These are phyloP conservation scores for Oscheius myriophilus DNA, from an alignment of 2,888 invertebrate genomes.

Conservation along the genomic window DNA sequence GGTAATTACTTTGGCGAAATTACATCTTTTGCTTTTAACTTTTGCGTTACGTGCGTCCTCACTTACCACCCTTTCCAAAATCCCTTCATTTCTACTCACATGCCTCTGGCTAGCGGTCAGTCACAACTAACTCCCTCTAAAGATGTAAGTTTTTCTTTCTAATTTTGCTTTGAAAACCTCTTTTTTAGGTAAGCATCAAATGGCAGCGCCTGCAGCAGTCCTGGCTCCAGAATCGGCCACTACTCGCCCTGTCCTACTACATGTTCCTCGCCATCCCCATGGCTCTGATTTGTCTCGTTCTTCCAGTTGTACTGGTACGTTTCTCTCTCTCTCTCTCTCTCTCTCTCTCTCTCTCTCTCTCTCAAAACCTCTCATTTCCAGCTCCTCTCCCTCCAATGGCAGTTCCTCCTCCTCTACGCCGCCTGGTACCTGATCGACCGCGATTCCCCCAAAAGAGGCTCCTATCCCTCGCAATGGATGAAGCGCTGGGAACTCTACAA, in stretches of 20 bases:
- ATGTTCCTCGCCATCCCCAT: conserved; percentile 4
- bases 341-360: neutral
- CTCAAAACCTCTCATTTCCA: conserved; percentile 14
- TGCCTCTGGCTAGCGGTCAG: no score
- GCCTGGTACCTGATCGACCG: conserved; percentile 80
- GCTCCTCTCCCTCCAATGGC: conserved; percentile 69
- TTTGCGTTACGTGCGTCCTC: no score
- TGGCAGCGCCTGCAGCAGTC: no score
- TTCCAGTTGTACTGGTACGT: conserved; percentile 7
- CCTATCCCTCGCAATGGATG: conserved; percentile 38
- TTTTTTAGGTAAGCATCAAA: no score
- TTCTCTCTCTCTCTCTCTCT: neutral
- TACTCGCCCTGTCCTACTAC: conserved; percentile 8
- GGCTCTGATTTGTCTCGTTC: conserved; percentile 1
- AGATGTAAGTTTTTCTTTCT: no score
- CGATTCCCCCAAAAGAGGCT: conserved; percentile 75
- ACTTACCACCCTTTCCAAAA: no score
- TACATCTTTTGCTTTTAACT: no score
- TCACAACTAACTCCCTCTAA: no score
- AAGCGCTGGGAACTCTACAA: conserved; percentile 73
- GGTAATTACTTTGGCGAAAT: no score
- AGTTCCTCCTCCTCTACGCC: conserved; percentile 40
- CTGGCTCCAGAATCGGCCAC: neutral
- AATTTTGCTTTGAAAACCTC: no score
- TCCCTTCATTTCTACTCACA: no score